Base-by-base conservation (phyloP, 1,140 invertebrate genomes). In the Chrysomallon squamiferum region DNA sequence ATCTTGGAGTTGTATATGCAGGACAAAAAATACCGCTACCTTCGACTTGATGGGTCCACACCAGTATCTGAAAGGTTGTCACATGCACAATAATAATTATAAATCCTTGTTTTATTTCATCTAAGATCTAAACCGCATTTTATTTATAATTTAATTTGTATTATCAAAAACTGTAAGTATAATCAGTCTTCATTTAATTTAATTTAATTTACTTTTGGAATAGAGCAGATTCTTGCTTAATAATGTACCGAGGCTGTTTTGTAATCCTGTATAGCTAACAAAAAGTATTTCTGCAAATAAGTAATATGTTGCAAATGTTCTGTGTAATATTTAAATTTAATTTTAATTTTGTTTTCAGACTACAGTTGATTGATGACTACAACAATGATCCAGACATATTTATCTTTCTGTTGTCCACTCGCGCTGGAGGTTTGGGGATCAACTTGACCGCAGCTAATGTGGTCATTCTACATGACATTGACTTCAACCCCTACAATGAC, bases 401-500 rank as follows among this genome's bases (percentile, higher is more conserved):
- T 65, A 76, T 90, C 20, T 90, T 89, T 71, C 78, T 89, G n/a
- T 72, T 90, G 29, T 89, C 88, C 2, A 90, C 89, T 1, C 81
- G 81, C 65, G 89, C 88, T 20, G 89, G 89, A n/a, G 89, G 89
- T 25, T 72, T 88, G n/a, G 87, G 89, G 9, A 90, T 89, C 68
- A 89, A 90, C 74, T 75, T 89, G 33, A 88, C 87, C 9, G 84
- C 88, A 4, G 89, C 89, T 20, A 88, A 89, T 80, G 82, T 84
- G 27, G 89, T 90, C 43, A 88, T 89, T 52, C 71, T 89, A 30
- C 88, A 90, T 73, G 89, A 89, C 69, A 88, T 90, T 33, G 89
- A 90, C 76, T 89, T 95, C 79, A 98, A 98, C 87, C 96, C 96
- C 0, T 96, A 97, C 80, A 98, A 98, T 84, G 96, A 98, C 82